phyloP scores from a whole-genome alignment of 2,888 invertebrate genomes.

The Drosophila kanekoi region DNA sequence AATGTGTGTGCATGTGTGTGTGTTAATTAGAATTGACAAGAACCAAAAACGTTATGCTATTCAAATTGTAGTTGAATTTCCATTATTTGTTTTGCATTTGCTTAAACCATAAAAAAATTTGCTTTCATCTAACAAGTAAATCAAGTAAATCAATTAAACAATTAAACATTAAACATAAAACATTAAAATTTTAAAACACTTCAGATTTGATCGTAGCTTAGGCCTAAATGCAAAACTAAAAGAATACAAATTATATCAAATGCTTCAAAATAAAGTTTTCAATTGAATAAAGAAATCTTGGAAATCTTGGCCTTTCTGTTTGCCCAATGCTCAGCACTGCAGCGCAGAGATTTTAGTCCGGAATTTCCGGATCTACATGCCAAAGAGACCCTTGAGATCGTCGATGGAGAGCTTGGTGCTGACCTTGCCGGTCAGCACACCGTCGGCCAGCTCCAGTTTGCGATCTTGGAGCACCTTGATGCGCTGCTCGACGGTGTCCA shows the following conservation, averaged over 20 bases:
- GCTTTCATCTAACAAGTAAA: constrained; percentile 19
- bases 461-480: constrained; percentile 92
- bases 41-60: constrained; percentile 79
- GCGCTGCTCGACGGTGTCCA: constrained; percentile 94
- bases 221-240: constrained; percentile 31
- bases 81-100: constrained; percentile 33
- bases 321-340: not conserved
- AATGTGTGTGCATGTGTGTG: not conserved
- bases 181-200: constrained; percentile 37
- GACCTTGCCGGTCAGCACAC: constrained; percentile 90
- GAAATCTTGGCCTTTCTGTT: not conserved
- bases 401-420: constrained; percentile 91
- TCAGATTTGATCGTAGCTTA: constrained; percentile 53
- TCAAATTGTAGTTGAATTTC: constrained; percentile 71
- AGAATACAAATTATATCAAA: constrained; percentile 22
- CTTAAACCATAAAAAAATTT: constrained; percentile 34
- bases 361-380: constrained; percentile 82
- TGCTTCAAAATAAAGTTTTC: constrained; percentile 49
- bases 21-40: constrained; percentile 39
- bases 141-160: constrained; percentile 29
- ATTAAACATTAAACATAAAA: constrained; percentile 24
- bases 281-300: constrained; percentile 30
- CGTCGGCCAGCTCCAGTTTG: constrained; percentile 91
- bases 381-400: constrained; percentile 91
- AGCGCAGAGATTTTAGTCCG: not conserved